Conservation (phyloP, 2,113 vertebrate genomes). For the Pelobates fuscus region DNA sequence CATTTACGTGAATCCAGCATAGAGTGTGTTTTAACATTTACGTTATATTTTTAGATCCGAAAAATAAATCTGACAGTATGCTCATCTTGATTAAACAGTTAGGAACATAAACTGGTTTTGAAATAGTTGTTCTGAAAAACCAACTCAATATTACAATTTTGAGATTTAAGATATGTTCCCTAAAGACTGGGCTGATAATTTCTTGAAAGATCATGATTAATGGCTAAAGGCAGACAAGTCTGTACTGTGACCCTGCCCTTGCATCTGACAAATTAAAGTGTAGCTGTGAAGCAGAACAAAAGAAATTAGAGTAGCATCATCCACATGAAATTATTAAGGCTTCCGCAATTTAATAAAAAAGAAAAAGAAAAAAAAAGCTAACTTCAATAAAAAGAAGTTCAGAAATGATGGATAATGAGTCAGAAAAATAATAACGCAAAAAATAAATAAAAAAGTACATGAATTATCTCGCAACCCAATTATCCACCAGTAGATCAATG, state of each 20-base stretch:
- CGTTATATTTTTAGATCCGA: too few relatives aligned
- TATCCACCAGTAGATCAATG: slow-evolving; percentile 16
- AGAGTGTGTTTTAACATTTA: neutral
- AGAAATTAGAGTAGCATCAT: slow-evolving; percentile 7
- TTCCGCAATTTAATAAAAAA: neutral
- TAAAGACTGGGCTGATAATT: neutral
- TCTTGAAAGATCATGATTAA: slow-evolving; percentile 21
- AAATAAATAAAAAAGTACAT: too few relatives aligned
- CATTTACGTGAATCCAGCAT: too few relatives aligned
- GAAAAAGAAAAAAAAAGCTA: neutral
- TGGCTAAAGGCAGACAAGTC: slow-evolving; percentile 30
- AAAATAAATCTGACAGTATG: too few relatives aligned
- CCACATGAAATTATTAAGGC: neutral
- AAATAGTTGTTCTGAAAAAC: neutral
- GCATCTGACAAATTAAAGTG: slow-evolving; percentile 20
- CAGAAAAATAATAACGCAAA: too few relatives aligned
- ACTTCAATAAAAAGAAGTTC: too few relatives aligned
- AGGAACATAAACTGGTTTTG: neutral
- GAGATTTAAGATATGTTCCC: neutral
- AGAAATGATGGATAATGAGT: neutral
- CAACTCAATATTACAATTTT: neutral
- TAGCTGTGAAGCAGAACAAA: slow-evolving; percentile 5
- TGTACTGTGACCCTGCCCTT: slow-evolving; percentile 1
- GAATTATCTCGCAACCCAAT: too few relatives aligned
- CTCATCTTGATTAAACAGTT: too few relatives aligned